Evolutionary conservation across 2,888 invertebrate genomes (phyloP), one percentile per base, ranked within the genome.

Genomic region (Barypeithes pellucidus): DNA sequence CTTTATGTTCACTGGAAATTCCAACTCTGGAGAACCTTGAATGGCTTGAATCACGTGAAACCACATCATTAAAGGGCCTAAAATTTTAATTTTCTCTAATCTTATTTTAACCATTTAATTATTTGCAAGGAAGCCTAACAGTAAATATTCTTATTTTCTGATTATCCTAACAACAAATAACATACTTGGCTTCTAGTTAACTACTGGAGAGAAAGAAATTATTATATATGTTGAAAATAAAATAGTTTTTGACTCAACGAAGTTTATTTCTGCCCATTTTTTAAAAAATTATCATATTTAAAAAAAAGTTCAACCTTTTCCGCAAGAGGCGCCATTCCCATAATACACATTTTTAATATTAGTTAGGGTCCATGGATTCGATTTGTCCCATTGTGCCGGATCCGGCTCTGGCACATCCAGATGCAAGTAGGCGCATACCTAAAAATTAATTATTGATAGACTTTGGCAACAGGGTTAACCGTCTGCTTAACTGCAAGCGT

Each of bases 1-100:
- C 78, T 86, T 87, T 3, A 88, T 76, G 76, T 87, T 88, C 1
- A 88, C 84, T 0, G 88, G 88, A 1, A 88, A 16, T 9, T 82
- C 81, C 9, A 85, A 79, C 7, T 82, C 79, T 1, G 81, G n/a
- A n/a, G n/a, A 77, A 9, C 79, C 71, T 67, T 83, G 82, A 36
- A 76, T 73, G 33, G 83, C 83, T 70, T 85, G 80, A 11, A 88
- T 79, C 0, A 84, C 84, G 62, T 87, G 86, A 41, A 88, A 80
- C 84, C 88, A 88, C 69, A 84, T 83, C 61, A 88, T 77, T 22
- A 88, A 75, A 0, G 85, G 82, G 0, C 86, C 75, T 75, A 29
- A 3, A 66, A 52, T 54, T 14, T 22, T 39, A 36, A 33, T n/a
- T n/a, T n/a, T n/a, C n/a, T n/a, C n/a, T n/a, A n/a, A n/a, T n/a